A percentile compares a stretch with the other conserved stretches of the same genome.
Conservation (phyloP, 1,140 invertebrate genomes). For the Drosophila tropicalis region DNA sequence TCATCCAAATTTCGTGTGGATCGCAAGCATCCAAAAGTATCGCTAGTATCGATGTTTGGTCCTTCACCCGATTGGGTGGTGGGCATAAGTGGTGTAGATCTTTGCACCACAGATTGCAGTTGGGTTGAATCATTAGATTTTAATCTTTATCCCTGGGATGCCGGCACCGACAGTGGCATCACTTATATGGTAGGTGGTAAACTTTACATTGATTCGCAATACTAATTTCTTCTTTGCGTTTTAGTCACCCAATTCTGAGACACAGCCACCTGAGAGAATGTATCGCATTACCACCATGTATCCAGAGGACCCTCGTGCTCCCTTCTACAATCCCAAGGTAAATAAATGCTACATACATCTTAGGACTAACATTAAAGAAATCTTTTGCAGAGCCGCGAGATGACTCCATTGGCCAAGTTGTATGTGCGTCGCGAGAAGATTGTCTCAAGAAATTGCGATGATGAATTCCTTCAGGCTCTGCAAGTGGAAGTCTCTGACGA, state of each 20-base stretch:
- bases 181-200: constrained; percentile 90
- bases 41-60: constrained; percentile 96
- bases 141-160: constrained; percentile 97
- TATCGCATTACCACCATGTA: constrained; percentile 27
- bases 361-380: constrained; percentile 89
- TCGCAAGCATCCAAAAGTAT: constrained; percentile 93
- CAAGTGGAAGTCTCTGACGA: constrained; percentile 88
- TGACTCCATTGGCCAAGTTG: constrained; percentile 92
- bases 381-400: constrained; percentile 92
- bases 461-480: constrained; percentile 86
- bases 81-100: constrained; percentile 93
- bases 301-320: not conserved
- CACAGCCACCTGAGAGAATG: constrained; percentile 91
- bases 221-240: constrained; percentile 33
- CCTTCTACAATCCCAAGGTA: constrained; percentile 3
- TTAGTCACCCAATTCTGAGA: constrained; percentile 93
- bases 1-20: constrained; percentile 94
- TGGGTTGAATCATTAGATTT: constrained; percentile 92
- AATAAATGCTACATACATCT: constrained; percentile 87
- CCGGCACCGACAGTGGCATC: constrained; percentile 96
- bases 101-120: constrained; percentile 94
- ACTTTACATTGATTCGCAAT: not conserved
- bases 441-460: constrained; percentile 89
- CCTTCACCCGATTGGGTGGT: constrained; percentile 98
- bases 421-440: constrained; percentile 89